Base-by-base conservation (phyloP, 2,888 invertebrate species). In the Scelioninae gen. 2 region DNA sequence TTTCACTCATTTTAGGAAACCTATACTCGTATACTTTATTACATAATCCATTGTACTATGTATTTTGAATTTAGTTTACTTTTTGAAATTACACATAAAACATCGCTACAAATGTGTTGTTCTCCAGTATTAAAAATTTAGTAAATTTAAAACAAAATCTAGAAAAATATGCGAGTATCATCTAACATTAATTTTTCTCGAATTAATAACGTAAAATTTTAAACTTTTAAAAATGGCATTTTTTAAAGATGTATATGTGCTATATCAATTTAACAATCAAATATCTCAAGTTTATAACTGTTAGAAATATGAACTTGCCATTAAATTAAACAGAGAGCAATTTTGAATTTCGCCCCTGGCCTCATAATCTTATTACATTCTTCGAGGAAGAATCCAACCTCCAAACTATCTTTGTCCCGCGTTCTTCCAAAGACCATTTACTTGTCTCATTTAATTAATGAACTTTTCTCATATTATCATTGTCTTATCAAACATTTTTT, bases 381-480 rank as follows among this genome's bases (percentile, higher is more conserved):
- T 45, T 15, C 60, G 28, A 50, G 57, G 52, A 67, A 72, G 16
- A 60, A 41, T 48, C 48, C 53, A 72, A 61, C 55, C 55, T 41
- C 50, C 35, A 48, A 72, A 72, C 61, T 72, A 61, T 67, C 72
- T 72, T 61, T 61, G 31, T 67, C 67, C 67, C 72, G 55, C 67
- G 72, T 60, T 60, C 58, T 65, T 60, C 16, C 3, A 60, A 65
- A 64, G 43, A 53, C 45, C 64, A 60, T 71, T 71, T 52, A 64
- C 60, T 71, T 53, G 64, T 52, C 45, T 58, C 43, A 52, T 71
- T 71, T 58, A 46, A 71, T 71, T 64, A 71, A 60, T 45, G 53
- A 63, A 5, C 28, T 57, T 55, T 58, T 52, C 28, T 55, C 37
- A 53, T 22, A 13, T 63, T 41, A 28, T 43, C 31, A 22, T 19